Conservation (phyloP, 2,888 invertebrate genomes). For the Cheilosia pagana region DNA sequence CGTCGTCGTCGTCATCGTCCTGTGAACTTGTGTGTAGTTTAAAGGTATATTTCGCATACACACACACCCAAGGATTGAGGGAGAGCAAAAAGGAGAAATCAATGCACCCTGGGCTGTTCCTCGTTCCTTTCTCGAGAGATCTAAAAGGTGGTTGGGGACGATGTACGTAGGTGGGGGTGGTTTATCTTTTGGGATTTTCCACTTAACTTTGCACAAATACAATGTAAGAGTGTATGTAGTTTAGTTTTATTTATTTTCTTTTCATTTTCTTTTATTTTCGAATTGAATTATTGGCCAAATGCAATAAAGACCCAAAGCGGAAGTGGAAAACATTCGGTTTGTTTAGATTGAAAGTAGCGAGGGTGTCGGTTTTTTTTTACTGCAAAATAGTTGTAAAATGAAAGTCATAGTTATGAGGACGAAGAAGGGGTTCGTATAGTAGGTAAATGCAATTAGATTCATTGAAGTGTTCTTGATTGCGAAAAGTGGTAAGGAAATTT, state of each 20-base stretch:
- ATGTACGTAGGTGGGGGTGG: slow-evolving; percentile 47
- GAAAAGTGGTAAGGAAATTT: slow-evolving; percentile 44
- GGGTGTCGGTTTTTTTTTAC: slow-evolving; percentile 16
- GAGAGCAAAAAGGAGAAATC: slow-evolving; percentile 62
- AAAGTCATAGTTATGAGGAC: slow-evolving; percentile 53
- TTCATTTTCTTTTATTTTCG: slow-evolving; percentile 36
- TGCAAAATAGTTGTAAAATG: slow-evolving; percentile 39
- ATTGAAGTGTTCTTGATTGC: slow-evolving; percentile 54
- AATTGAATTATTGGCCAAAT: slow-evolving; percentile 73
- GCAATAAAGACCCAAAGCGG: slow-evolving; percentile 61
- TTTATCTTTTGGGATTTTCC: slow-evolving; percentile 72
- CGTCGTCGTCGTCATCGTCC: slow-evolving; percentile 29
- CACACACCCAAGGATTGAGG: slow-evolving; percentile 15
- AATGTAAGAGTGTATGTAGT: slow-evolving; percentile 42
- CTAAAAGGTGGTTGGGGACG: slow-evolving; percentile 46
- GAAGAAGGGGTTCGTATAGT: slow-evolving; percentile 2
- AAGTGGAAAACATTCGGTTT: slow-evolving; percentile 50
- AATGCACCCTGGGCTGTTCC: slow-evolving; percentile 70
- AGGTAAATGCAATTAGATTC: slow-evolving; percentile 42
- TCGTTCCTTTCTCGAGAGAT: slow-evolving; percentile 46
- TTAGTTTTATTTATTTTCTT: slow-evolving; percentile 38
- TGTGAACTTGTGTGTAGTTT: slow-evolving; percentile 57
- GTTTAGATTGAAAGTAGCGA: slow-evolving; percentile 52
- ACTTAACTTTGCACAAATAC: slow-evolving; percentile 70
- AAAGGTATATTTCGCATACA: slow-evolving; percentile 35